Base-by-base conservation (phyloP, 2,888 invertebrate genomes). In the Odontothrips loti region DNA sequence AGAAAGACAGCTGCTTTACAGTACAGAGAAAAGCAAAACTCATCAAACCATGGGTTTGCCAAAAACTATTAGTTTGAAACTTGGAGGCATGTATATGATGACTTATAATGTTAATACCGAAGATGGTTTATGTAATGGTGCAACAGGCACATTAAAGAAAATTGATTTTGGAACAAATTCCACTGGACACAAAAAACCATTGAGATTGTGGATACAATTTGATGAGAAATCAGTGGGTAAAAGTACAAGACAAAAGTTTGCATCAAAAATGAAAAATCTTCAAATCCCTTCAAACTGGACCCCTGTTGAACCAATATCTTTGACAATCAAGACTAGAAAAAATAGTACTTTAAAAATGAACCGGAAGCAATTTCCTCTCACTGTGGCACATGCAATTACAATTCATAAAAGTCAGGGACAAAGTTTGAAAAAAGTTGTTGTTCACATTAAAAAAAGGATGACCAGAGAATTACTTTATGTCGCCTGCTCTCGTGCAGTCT, bases 111-210 rank as follows among this genome's bases (percentile, higher is more conserved):
- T 82, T 79, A 51, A 79, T 68, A 80, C 81, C 0, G 47, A 43
- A 47, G 80, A 83, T 29, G 82, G 83, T 23, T 58, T 83, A 43
- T 82, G 82, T 10, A 83, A 82, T 79, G 81, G 81, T n/a, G 80
- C 34, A 43, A 43, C 34, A 43, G 34, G 34, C 2, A 43, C 34
- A 43, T 43, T 43, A 43, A 43, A 4, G 81, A 1, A 43, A 43
- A 43, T 43, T 4, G 34, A 43, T 43, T 43, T 43, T 43, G 34
- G 34, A 43, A 43, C 34, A 2, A 43, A 43, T 43, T 6, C 34
- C 34, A 43, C 2, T 43, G 34, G 34, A 43, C 3, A 43, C 3
- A 43, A 43, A 6, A 43, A 43, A 43, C 34, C 34, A 43, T 43
- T 43, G 34, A 2, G 34, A 2, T 43, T 6, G 6, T 43, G 34